Evolutionary conservation across 2,113 vertebrate species (phyloP).

Genomic region (Anthoscopus minutus): DNA sequence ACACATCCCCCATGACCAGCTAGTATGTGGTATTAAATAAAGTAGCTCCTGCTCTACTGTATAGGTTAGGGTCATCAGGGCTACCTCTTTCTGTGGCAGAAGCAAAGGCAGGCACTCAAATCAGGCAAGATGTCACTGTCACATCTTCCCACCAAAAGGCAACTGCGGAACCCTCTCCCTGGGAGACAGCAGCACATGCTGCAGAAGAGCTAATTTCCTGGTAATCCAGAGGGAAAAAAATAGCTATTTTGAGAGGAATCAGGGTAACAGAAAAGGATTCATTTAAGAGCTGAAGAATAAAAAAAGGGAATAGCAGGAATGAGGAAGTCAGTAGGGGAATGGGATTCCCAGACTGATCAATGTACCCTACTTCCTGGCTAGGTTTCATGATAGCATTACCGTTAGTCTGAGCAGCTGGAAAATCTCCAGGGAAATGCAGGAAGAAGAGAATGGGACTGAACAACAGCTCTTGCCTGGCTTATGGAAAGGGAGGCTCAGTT

Average conservation of each 20-base stretch:
- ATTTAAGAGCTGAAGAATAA: neutral
- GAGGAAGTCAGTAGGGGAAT: neutral
- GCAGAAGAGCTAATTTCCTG: neutral
- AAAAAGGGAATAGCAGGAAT: neutral
- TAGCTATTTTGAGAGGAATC: neutral
- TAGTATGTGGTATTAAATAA: neutral
- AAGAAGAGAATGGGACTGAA: neutral
- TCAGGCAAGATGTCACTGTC: neutral
- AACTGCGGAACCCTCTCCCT: neutral
- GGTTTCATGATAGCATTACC: neutral
- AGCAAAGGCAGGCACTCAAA: neutral
- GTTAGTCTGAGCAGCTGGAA: neutral
- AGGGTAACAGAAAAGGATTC: neutral
- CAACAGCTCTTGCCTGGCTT: neutral
- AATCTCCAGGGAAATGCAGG: neutral
- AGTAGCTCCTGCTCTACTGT: neutral
- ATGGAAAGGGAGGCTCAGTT: neutral
- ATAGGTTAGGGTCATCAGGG: neutral
- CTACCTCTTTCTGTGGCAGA: neutral
- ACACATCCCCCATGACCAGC: neutral
- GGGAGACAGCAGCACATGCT: neutral
- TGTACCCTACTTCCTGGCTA: neutral
- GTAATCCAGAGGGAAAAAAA: neutral
- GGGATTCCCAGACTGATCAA: neutral
- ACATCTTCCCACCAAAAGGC: neutral